These are phyloP conservation scores for Pygathrix nemaeus DNA, from an alignment of 2,113 vertebrate species.

Conservation along the genomic window DNA sequence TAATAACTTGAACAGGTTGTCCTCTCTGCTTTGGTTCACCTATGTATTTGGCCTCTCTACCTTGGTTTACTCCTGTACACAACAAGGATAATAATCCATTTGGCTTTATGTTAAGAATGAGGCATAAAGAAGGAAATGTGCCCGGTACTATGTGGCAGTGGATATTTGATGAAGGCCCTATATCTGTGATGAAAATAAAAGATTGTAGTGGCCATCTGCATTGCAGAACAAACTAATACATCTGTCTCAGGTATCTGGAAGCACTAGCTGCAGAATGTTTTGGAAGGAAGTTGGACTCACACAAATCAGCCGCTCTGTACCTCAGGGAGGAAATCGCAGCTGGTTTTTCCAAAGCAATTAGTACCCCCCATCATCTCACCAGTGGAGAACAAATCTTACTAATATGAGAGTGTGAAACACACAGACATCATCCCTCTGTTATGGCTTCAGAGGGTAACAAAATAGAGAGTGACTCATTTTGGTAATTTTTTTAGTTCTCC, in stretches of 20 bases:
- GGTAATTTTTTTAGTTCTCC: neutral
- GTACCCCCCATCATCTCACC: fast-evolving
- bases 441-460: neutral
- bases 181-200: neutral
- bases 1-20: neutral
- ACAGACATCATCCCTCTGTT: neutral
- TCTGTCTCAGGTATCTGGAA: neutral
- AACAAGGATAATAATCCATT: neutral
- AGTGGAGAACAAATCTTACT: neutral
- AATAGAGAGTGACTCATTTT: neutral
- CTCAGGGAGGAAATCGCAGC: neutral
- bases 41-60: neutral
- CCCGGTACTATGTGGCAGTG: neutral
- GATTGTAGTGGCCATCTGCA: too few relatives aligned
- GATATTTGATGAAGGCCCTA: fast-evolving
- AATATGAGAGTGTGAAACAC: too few relatives aligned
- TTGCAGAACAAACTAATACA: neutral
- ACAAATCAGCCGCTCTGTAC: neutral
- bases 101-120: neutral
- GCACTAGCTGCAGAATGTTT: neutral
- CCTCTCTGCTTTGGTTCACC: neutral
- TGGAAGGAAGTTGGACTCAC: neutral
- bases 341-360: neutral
- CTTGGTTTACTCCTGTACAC: neutral
- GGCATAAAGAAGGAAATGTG: neutral